Percentiles rank a stretch among this genome's conserved stretches.
Evolutionary conservation across 2,888 invertebrate genomes (phyloP).

Genomic region (Ennomos fuscantarius): DNA sequence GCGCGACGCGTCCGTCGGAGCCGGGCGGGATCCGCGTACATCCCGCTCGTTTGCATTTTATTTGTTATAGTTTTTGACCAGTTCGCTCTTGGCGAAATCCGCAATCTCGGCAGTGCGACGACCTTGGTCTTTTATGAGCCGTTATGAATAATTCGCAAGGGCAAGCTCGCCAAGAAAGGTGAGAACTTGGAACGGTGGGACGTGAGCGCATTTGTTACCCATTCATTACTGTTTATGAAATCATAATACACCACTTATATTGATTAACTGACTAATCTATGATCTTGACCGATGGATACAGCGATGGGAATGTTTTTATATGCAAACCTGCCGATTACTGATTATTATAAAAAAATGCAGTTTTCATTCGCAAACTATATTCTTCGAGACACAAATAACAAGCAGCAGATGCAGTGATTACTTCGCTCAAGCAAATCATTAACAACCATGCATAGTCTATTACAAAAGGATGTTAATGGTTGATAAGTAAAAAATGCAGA

Average conservation of each 20-base stretch:
- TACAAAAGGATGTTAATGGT: conserved; percentile 21
- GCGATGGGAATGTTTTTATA: not conserved
- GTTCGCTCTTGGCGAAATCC: conserved; percentile 57
- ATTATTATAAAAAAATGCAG: too few species aligned
- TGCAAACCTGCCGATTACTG: too few species aligned
- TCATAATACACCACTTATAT: conserved; percentile 1
- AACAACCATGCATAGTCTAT: conserved; percentile 10
- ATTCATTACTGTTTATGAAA: conserved; percentile 20
- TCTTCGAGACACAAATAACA: too few species aligned
- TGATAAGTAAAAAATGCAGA: conserved; percentile 27
- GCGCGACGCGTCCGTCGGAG: conserved; percentile 29
- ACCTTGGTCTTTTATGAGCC: conserved; percentile 72
- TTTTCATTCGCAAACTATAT: too few species aligned
- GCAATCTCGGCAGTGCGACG: conserved; percentile 78
- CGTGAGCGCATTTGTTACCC: conserved; percentile 28
- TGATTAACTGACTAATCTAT: conserved; percentile 1
- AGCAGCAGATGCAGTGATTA: not conserved
- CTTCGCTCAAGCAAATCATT: conserved; percentile 10
- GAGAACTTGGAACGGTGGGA: conserved; percentile 33
- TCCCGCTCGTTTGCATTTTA: conserved; percentile 68
- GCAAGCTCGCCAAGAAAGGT: conserved; percentile 47
- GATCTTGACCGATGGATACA: not conserved
- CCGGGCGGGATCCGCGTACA: conserved; percentile 67
- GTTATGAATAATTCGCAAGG: conserved; percentile 70
- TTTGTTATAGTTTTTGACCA: conserved; percentile 47